Evolutionary conservation across 2,888 invertebrate genomes (phyloP), one percentile per base, ranked within the genome.

Genomic region (Pecten maximus): DNA sequence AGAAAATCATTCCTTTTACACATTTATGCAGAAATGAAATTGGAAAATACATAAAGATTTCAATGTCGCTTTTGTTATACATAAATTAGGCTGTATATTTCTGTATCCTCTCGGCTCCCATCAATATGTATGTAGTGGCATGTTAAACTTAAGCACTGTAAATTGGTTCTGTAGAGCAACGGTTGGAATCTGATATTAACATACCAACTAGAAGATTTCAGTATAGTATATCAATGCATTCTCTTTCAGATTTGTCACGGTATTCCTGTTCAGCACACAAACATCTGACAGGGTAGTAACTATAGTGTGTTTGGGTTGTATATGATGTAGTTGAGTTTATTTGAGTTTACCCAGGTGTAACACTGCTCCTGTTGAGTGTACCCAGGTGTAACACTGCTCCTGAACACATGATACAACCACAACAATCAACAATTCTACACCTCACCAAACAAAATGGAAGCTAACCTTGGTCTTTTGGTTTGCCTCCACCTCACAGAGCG

Each of bases 391-490:
- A 74, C 74, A 10, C 35, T 74, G 35, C 35, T 74, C 74, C 10
- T 35, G 74, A 74, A 74, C 35, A 19, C 35, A 74, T 28, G 35
- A 35, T 28, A 74, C 74, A 74, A 35, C 74, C 35, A 74, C 74
- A 74, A 74, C 74, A 74, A 74, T 74, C 74, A 74, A 74, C 28
- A 74, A 74, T 74, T 74, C 8, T 74, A 74, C 74, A 74, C 74
- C 74, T 35, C 74, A 74, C 35, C 35, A 35, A 28, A 35, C 74
- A 74, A 74, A 74, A 28, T 28, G 74, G 74, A 74, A 23, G 10
- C 74, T 74, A 74, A 74, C 35, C 74, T 35, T 10, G 74, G 35
- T 74, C 74, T 35, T 74, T 35, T 28, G 28, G 74, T 35, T 74
- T 74, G 35, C 15, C 35, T 74, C 74, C 74, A 15, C 35, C 35